These are phyloP conservation scores for Andrena chrysosceles DNA, from an alignment of 2,888 invertebrate species.

Conservation along the genomic window DNA sequence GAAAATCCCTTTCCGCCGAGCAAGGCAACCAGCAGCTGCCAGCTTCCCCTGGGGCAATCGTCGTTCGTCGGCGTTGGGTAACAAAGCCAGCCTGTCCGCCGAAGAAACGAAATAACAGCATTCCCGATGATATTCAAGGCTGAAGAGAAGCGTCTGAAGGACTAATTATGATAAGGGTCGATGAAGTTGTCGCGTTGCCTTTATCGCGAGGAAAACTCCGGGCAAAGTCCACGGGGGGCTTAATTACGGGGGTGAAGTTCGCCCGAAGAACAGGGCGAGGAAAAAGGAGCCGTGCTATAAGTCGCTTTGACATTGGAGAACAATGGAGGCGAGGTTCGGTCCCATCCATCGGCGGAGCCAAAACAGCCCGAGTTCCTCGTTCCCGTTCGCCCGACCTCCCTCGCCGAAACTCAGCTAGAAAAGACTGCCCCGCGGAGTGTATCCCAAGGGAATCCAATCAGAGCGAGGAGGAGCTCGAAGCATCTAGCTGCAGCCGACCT, in stretches of 20 bases:
- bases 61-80: not conserved
- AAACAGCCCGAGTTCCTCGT: constrained; percentile 57
- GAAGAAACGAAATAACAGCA: constrained; percentile 22
- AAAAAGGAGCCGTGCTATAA: constrained; percentile 34
- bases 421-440: constrained; percentile 58
- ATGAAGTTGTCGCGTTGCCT: constrained; percentile 23
- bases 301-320: constrained; percentile 62
- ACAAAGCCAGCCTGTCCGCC: not conserved
- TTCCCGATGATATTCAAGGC: not conserved
- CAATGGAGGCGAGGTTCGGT: constrained; percentile 57
- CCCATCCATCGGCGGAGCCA: constrained; percentile 46
- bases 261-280: not conserved
- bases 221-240: constrained; percentile 12
- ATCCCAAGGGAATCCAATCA: constrained; percentile 72
- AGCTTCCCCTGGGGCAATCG: not conserved
- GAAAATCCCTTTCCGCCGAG: constrained; percentile 2
- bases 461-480: constrained; percentile 52
- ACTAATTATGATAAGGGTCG: constrained; percentile 60
- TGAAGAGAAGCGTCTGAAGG: constrained; percentile 24
- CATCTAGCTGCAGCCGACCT: constrained; percentile 54
- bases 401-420: constrained; percentile 54
- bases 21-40: not conserved
- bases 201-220: constrained; percentile 31
- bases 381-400: not conserved
- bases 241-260: constrained; percentile 37